phyloP scores from a whole-genome alignment of 2,113 vertebrate genomes.

The Mastomys natalensis region DNA sequence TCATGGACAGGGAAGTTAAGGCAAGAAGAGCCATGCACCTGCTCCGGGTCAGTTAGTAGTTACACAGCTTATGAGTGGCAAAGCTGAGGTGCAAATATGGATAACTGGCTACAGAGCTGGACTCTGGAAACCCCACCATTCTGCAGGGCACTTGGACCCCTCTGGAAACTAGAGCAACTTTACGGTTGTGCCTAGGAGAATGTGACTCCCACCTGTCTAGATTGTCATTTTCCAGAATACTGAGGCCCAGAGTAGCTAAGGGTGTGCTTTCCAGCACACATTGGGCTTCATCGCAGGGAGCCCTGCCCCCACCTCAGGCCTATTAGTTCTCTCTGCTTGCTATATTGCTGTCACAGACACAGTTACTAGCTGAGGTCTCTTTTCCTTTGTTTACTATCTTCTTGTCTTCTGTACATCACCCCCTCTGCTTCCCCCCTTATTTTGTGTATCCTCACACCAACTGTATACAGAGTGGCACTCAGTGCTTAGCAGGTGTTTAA shows the following conservation, averaged over 20 bases:
- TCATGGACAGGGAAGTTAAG: neutral
- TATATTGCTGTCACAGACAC: neutral
- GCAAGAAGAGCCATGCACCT: neutral
- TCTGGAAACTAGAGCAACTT: neutral
- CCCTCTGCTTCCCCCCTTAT: too few relatives aligned
- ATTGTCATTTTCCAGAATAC: neutral
- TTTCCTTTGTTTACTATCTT: neutral
- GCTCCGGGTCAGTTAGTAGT: neutral
- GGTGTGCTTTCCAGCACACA: rapidly evolving
- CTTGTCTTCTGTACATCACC: neutral
- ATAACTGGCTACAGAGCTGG: neutral
- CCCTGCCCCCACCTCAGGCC: neutral
- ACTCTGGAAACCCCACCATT: neutral
- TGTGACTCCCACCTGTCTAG: neutral
- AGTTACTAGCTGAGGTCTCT: neutral
- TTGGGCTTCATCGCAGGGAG: neutral
- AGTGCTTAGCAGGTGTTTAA: neutral
- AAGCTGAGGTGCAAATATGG: neutral
- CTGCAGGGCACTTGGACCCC: neutral
- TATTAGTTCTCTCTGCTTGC: neutral
- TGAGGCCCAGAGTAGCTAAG: rapidly evolving
- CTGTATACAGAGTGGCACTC: neutral
- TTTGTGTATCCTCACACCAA: neutral
- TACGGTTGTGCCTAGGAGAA: rapidly evolving
- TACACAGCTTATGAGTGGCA: rapidly evolving